Percentiles rank a stretch among this genome's conserved stretches.
These are phyloP conservation scores for Diploscapter pachys DNA, from an alignment of 1,140 invertebrate species.

Conservation along the genomic window DNA sequence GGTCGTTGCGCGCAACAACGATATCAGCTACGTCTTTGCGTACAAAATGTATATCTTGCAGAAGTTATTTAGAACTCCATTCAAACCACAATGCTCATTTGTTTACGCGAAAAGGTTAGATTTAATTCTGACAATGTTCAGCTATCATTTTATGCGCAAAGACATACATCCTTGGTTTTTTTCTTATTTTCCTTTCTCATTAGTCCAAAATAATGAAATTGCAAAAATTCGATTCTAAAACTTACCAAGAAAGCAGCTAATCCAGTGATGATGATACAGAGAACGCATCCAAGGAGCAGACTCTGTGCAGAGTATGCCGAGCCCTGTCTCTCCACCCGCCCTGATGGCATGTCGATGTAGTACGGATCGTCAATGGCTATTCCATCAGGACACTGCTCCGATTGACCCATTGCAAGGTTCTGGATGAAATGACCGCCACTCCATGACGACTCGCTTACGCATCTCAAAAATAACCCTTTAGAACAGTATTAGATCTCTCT, in stretches of 20 bases:
- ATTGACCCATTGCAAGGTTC: slow-evolving; percentile 50
- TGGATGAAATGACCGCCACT: slow-evolving; percentile 47
- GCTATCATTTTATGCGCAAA: no score
- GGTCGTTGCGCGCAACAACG: no score
- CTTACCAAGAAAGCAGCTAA: slow-evolving; percentile 49
- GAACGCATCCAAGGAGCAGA: not conserved
- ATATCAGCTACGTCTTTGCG: no score
- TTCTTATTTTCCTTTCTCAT: no score
- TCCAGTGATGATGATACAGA: slow-evolving; percentile 32
- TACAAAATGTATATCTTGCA: no score
- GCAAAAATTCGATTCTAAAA: not conserved
- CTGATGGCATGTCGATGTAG: slow-evolving; percentile 21
- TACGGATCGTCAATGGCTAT: slow-evolving; percentile 29
- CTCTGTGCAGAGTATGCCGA: not conserved
- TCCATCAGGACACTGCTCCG: slow-evolving; percentile 51
- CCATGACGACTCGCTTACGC: slow-evolving; percentile 43
- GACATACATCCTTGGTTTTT: no score
- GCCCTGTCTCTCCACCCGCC: slow-evolving; percentile 17
- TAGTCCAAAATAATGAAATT: no score
- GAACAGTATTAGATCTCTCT: not conserved
- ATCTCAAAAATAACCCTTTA: not conserved
- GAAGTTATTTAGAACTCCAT: no score
- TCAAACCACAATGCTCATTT: no score
- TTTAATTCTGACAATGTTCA: no score
- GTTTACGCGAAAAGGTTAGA: no score